A percentile compares a stretch with the other conserved stretches of the same genome.
Evolutionary conservation across 2,113 vertebrate species (phyloP).

Genomic region (Caranx ignobilis): DNA sequence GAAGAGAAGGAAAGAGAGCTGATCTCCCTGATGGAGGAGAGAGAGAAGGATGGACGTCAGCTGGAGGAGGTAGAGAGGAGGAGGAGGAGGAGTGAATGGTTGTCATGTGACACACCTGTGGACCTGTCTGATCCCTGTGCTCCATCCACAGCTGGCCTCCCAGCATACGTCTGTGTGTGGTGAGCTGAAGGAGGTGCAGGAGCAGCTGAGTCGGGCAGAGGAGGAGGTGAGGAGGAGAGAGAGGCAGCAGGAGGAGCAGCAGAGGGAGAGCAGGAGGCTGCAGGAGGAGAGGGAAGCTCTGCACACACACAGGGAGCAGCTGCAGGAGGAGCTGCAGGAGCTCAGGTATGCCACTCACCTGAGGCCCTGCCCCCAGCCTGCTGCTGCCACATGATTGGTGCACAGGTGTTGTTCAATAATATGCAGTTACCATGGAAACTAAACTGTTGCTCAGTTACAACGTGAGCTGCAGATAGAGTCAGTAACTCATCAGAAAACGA

Average conservation of each 20-base stretch:
- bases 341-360: constrained; percentile 80
- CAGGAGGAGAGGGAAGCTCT: constrained; percentile 75
- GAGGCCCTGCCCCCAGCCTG: not conserved
- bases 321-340: constrained; percentile 82
- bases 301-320: constrained; percentile 74
- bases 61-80: constrained; percentile 82
- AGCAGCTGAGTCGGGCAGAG: constrained; percentile 60
- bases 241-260: constrained; percentile 81
- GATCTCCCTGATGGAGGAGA: constrained; percentile 59
- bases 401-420: too few relatives aligned
- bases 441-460: too few relatives aligned
- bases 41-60: constrained; percentile 61
- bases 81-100: not conserved
- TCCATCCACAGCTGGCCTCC: constrained; percentile 71
- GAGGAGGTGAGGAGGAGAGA: constrained; percentile 62
- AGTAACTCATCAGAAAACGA: too few relatives aligned
- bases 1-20: constrained; percentile 64
- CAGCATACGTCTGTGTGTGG: constrained; percentile 66
- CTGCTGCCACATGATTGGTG: too few relatives aligned
- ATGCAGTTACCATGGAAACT: too few relatives aligned
- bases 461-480: too few relatives aligned
- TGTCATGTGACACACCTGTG: not conserved
- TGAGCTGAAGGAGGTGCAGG: constrained; percentile 76
- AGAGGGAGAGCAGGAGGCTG: constrained; percentile 78
- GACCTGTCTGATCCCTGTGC: not conserved